Evolutionary conservation across 2,113 vertebrate genomes (phyloP).

Genomic region (Antennarius striatus): DNA sequence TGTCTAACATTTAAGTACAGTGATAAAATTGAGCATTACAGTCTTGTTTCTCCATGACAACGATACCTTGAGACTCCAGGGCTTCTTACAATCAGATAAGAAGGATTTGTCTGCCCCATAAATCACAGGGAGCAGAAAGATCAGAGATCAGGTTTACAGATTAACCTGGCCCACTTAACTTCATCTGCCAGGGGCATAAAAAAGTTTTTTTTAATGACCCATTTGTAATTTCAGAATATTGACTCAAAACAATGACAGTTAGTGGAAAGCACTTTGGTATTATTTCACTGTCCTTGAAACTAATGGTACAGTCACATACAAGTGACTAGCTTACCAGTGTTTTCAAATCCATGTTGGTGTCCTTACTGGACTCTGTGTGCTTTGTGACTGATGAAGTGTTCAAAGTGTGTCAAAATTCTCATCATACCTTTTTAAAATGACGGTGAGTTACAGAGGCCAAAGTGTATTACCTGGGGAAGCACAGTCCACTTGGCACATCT

Average conservation of each 20-base stretch:
- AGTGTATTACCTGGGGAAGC: neutral
- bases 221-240: neutral
- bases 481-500: neutral
- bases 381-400: neutral
- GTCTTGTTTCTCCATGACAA: conserved; percentile 36
- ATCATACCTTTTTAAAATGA: neutral
- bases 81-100: conserved; percentile 57
- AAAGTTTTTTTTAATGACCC: neutral
- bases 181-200: neutral
- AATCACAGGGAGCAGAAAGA: conserved; percentile 41
- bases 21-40: conserved; percentile 13
- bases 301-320: neutral
- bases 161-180: neutral
- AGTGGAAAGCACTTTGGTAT: neutral
- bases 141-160: conserved; percentile 38
- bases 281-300: neutral
- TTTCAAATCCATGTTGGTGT: neutral
- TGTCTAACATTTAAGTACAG: conserved; percentile 26
- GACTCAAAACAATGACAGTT: too few relatives aligned
- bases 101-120: conserved; percentile 33
- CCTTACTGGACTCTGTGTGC: neutral
- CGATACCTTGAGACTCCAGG: conserved; percentile 24
- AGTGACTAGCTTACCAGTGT: neutral
- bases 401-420: neutral
- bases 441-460: neutral